These are phyloP conservation scores for Sceliomorpha sp. DNA, from an alignment of 2,888 invertebrate genomes.

Conservation along the genomic window DNA sequence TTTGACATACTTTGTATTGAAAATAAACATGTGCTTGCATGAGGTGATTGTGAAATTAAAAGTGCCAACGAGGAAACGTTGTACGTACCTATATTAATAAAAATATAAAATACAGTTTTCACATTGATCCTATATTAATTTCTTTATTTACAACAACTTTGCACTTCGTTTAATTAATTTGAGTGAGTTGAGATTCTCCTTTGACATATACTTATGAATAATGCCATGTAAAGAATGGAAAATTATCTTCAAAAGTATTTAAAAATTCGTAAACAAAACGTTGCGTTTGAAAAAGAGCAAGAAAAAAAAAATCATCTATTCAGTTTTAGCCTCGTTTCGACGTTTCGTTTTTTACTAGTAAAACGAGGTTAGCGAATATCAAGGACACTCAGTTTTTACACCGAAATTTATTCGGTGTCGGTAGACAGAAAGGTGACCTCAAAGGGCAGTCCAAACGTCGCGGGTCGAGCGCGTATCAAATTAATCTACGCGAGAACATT, in stretches of 20 bases:
- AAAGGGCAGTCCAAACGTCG: slow-evolving; percentile 50
- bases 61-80: too few species aligned
- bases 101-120: background rate
- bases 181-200: too few species aligned
- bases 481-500: slow-evolving; percentile 60
- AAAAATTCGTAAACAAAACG: too few species aligned
- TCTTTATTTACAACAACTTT: too few species aligned
- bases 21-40: slow-evolving; percentile 20
- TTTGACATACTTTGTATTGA: slow-evolving; percentile 48
- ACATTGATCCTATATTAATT: too few species aligned
- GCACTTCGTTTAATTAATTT: too few species aligned
- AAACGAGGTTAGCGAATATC: background rate
- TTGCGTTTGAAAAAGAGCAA: too few species aligned
- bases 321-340: too few species aligned
- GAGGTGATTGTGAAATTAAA: too few species aligned
- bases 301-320: too few species aligned
- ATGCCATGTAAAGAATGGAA: background rate
- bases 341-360: too few species aligned
- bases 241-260: background rate
- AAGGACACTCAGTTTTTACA: slow-evolving; percentile 28
- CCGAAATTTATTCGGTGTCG: slow-evolving; percentile 62
- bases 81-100: background rate
- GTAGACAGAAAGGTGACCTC: slow-evolving; percentile 56
- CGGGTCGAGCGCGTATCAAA: slow-evolving; percentile 57
- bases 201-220: slow-evolving; percentile 2